Base-by-base conservation (phyloP, 1,140 invertebrate genomes). In the Ooceraea biroi region DNA sequence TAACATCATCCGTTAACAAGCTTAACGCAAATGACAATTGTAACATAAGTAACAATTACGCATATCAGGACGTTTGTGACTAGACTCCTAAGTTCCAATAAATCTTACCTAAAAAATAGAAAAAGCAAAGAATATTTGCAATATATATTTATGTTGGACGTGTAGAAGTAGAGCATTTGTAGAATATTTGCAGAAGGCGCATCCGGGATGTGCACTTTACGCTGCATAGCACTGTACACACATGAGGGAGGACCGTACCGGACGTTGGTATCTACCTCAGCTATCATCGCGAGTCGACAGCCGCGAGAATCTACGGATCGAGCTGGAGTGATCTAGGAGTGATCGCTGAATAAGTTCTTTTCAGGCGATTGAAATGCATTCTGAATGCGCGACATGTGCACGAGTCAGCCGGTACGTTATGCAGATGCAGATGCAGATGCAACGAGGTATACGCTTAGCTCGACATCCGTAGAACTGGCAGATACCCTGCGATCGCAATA, bases 401-500 rank as follows among this genome's bases (percentile, higher is more conserved):
- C 83, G 83, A 82, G 44, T 77, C 60, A 44, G 71, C 44, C 69
- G 41, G 68, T 55, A 14, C 19, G 36, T 46, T 36, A 36, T 36
- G 36, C 36, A 36, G 36, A 76, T 25, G 30, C 58, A 50, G 30
- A 83, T 48, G 25, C 61, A 52, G 52, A 65, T 66, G 44, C 74
- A 68, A 76, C 63, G 41, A 69, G 61, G 65, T 68, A 44, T 48
- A 58, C 44, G 61, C 69, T 48, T 60, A 73, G 78, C 52, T 50
- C 60, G 71, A n/a, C 50, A 17, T 55, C 48, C 48, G 36, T 7
- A 71, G 76, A 69, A 44, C 65, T 71, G 76, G 76, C 25, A 58
- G 65, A 44, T 69, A 80, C 85, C 82, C 76, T 71, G 69, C 80
- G 46, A 90, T 86, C 80, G 86, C 46, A 85, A 92, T 92, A 91